phyloP scores from a whole-genome alignment of 2,797 vertebrate genomes.

The Gouania willdenowi region DNA sequence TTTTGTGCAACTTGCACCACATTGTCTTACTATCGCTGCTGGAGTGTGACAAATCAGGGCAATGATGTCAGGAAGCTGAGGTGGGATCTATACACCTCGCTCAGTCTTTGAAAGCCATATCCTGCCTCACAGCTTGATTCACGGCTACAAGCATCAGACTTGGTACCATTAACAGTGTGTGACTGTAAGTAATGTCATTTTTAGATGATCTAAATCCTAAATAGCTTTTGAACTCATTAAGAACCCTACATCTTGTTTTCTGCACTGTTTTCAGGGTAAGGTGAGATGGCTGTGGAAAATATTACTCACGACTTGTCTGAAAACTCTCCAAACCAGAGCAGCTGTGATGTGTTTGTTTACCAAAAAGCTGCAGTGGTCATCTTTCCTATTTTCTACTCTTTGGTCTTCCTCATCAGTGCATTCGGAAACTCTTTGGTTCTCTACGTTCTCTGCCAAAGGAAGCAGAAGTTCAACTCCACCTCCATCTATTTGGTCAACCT shows the following conservation, averaged over 20 bases:
- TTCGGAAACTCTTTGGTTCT: conserved; percentile 82
- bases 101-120: conserved; percentile 4
- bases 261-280: neutral
- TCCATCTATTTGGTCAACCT: conserved; percentile 81
- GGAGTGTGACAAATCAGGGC: neutral
- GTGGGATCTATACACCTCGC: conserved; percentile 33
- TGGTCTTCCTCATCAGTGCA: conserved; percentile 71
- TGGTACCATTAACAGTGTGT: neutral
- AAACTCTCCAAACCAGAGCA: conserved; percentile 50
- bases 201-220: neutral
- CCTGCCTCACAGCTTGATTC: neutral
- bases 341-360: conserved; percentile 73
- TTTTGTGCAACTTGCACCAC: too few species aligned
- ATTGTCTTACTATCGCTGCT: too few species aligned
- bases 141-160: conserved; percentile 3
- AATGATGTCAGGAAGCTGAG: conserved; percentile 33
- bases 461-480: conserved; percentile 82
- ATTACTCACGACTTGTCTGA: conserved; percentile 14
- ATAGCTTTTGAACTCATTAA: too few species aligned
- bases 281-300: conserved; percentile 41
- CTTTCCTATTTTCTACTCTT: conserved; percentile 78
- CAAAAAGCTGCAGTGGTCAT: conserved; percentile 58
- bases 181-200: conserved; percentile 15
- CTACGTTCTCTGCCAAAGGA: conserved; percentile 74
- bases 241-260: too few species aligned